Conservation (phyloP, 2,113 vertebrate genomes). For the Cyanoramphus novaezelandiae region DNA sequence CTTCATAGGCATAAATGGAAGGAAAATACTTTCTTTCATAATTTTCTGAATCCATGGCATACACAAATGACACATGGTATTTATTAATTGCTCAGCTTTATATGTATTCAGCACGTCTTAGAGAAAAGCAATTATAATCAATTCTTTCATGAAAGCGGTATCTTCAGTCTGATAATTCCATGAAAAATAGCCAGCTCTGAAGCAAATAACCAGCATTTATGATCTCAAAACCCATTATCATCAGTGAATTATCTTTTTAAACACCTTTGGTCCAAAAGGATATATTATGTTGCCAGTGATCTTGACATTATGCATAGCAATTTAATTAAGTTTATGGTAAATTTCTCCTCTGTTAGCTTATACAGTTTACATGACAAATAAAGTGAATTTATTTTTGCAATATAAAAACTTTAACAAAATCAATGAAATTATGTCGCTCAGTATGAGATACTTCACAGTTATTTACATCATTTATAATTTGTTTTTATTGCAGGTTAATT, state of each 20-base stretch:
- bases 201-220: neutral
- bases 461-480: neutral
- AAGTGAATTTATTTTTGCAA: neutral
- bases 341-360: neutral
- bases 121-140: neutral
- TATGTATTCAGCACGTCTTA: neutral
- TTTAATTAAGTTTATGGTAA: neutral
- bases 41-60: neutral
- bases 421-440: neutral
- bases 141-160: neutral
- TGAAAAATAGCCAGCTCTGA: neutral
- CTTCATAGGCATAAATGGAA: neutral
- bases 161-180: neutral
- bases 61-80: neutral
- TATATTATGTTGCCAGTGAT: neutral
- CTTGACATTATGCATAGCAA: neutral
- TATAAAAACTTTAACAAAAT: neutral
- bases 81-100: conserved; percentile 1
- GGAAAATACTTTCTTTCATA: neutral
- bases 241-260: conserved; percentile 30
- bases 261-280: neutral
- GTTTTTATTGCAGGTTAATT: neutral
- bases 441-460: neutral
- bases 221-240: neutral
- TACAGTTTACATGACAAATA: neutral